These are phyloP conservation scores for Heliconius ismenius DNA, from an alignment of 2,888 invertebrate species.

Conservation along the genomic window DNA sequence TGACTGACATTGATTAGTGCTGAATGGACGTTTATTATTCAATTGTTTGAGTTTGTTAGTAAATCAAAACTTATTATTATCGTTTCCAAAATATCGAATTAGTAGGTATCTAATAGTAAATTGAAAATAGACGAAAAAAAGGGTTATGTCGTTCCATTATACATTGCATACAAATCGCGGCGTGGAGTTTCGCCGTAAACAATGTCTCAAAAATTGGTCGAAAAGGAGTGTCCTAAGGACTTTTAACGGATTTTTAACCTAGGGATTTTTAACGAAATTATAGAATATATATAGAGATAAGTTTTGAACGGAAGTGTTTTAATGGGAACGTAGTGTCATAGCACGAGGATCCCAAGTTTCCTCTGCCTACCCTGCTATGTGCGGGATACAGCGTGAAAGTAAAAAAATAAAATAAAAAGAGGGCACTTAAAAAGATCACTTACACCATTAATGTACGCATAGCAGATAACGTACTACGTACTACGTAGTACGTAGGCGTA, in stretches of 20 bases:
- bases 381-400: too few species aligned
- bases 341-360: too few species aligned
- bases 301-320: too few species aligned
- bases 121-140: neutral
- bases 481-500: neutral
- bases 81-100: neutral
- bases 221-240: neutral
- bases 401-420: neutral
- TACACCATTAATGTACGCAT: neutral
- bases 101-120: neutral
- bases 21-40: conserved; percentile 26
- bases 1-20: conserved; percentile 22
- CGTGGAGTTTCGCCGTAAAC: neutral
- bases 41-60: neutral
- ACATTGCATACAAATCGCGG: neutral
- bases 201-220: neutral
- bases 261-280: neutral
- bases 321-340: too few species aligned
- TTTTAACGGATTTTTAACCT: too few species aligned
- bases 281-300: neutral
- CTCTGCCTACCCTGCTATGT: too few species aligned
- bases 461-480: neutral
- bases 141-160: neutral
- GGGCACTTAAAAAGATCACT: neutral
- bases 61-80: conserved; percentile 9